Evolutionary conservation across 2,113 vertebrate species (phyloP).

Genomic region (Tor tambroides): DNA sequence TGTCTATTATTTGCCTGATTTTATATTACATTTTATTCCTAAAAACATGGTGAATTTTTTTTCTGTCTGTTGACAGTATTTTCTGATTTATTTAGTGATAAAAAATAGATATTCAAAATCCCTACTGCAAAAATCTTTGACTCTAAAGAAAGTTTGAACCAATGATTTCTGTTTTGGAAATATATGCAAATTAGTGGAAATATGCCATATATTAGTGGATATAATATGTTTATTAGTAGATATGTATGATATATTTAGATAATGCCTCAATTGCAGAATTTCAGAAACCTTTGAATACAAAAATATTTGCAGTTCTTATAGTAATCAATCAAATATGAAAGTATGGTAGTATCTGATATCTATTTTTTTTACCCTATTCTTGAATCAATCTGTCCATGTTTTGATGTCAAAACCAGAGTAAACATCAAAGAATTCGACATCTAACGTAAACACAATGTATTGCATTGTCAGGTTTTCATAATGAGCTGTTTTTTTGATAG

Average conservation of each 20-base stretch:
- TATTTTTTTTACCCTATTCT: not conserved
- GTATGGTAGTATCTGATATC: not conserved
- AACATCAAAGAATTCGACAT: not conserved
- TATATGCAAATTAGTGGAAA: no score
- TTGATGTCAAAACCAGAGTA: not conserved
- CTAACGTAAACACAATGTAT: not conserved
- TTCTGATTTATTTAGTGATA: no score
- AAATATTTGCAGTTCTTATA: not conserved
- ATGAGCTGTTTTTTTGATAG: not conserved
- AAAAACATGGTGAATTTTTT: no score
- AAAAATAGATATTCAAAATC: no score
- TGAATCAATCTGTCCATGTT: not conserved
- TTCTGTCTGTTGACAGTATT: no score
- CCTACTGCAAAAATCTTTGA: no score
- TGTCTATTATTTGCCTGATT: no score
- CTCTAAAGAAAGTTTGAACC: no score
- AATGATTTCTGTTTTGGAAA: no score
- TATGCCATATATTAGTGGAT: no score
- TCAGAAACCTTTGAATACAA: not conserved
- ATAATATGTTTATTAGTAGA: no score
- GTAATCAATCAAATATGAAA: not conserved
- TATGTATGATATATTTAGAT: not conserved
- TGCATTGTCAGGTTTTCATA: not conserved
- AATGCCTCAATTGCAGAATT: not conserved
- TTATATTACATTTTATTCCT: no score